phyloP scores from a whole-genome alignment of 2,888 invertebrate genomes.

The Caenorhabditis becei region DNA sequence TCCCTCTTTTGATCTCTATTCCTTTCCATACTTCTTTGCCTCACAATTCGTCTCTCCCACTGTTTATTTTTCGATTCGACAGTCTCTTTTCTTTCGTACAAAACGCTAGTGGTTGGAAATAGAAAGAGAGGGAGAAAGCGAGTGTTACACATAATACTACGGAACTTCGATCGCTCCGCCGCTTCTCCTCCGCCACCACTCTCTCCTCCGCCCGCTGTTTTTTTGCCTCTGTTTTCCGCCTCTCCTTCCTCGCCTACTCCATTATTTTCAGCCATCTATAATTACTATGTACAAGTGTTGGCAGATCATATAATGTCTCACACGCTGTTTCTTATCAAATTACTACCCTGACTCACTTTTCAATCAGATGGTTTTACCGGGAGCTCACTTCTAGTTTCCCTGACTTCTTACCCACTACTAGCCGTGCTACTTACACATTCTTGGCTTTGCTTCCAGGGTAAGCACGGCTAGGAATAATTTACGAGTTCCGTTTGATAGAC shows the following conservation, averaged over 20 bases:
- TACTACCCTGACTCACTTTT: neutral
- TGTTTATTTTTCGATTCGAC: constrained; percentile 3
- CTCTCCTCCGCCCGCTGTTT: neutral
- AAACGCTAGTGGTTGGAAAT: neutral
- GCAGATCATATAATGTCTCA: neutral
- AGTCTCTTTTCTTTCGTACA: constrained; percentile 1
- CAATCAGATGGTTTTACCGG: no score
- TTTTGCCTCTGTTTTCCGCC: neutral
- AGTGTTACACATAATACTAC: constrained; percentile 1
- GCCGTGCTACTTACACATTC: no score
- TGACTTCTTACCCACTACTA: no score
- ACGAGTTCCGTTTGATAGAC: no score
- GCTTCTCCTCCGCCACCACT: no score
- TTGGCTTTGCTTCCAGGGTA: no score
- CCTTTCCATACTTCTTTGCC: neutral
- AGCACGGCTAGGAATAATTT: no score
- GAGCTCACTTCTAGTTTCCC: no score
- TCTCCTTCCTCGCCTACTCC: neutral
- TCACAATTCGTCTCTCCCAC: neutral
- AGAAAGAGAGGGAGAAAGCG: neutral
- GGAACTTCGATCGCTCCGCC: neutral
- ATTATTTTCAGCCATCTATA: neutral
- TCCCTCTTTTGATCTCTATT: constrained; percentile 8
- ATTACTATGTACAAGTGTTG: neutral
- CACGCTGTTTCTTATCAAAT: neutral